phyloP scores from a whole-genome alignment of 2,113 vertebrate species.

The Chlamydotis undulata region DNA sequence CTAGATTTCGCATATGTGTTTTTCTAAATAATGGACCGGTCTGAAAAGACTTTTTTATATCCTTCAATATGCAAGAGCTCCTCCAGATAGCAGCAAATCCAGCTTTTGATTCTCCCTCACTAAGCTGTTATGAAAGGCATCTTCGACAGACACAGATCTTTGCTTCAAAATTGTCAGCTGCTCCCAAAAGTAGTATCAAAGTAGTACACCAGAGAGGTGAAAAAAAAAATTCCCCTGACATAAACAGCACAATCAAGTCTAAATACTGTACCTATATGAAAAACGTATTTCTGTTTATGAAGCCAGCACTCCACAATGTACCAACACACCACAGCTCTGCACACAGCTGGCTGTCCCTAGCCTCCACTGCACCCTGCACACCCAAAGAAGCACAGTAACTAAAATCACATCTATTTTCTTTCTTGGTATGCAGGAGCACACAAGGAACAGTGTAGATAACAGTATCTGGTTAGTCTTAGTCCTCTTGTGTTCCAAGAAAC shows the following conservation, averaged over 20 bases:
- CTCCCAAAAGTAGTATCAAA: background rate
- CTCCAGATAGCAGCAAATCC: background rate
- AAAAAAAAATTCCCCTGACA: rapidly evolving
- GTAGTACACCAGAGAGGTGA: background rate
- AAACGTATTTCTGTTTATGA: background rate
- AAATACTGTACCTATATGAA: background rate
- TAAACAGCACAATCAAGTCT: background rate
- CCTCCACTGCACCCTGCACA: background rate
- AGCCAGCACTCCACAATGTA: background rate
- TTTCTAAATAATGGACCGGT: background rate
- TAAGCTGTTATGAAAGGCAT: background rate
- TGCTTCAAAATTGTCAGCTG: background rate
- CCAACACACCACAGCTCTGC: background rate
- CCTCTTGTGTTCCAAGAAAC: background rate
- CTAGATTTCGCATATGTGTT: background rate
- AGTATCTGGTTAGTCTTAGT: background rate
- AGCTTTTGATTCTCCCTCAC: background rate
- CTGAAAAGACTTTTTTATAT: background rate
- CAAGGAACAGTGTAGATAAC: background rate
- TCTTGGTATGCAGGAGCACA: background rate
- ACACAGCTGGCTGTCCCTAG: background rate
- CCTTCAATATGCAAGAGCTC: background rate
- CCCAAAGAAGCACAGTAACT: background rate
- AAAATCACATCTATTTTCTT: background rate
- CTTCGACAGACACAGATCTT: background rate